Evolutionary conservation across 2,888 invertebrate genomes (phyloP), one percentile per base, ranked within the genome.

Genomic region (Abrostola triplasia): DNA sequence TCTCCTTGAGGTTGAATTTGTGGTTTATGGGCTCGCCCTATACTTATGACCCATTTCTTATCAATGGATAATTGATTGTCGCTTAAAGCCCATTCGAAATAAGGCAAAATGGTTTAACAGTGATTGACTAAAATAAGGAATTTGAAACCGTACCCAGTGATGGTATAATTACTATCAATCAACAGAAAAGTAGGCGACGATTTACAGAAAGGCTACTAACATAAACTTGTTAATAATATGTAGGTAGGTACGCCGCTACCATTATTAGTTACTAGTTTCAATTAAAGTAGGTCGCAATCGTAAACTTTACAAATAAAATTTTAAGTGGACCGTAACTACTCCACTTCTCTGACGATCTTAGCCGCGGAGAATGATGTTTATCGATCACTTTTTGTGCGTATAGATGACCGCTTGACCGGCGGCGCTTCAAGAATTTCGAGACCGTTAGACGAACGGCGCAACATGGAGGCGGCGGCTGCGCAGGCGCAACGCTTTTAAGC

Each of bases 381-480:
- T 86, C 80, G 79, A 84, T 84, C 70, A 82, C 70, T 88, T 87
- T 86, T 87, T 84, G 73, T 83, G 60, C 65, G 63, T 53, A 56
- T 59, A 59, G 64, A 59, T 57, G 64, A 58, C 66, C 60, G 64
- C 69, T 63, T 79, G 76, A 70, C 73, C 76, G 75, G 72, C 70
- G 70, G 47, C 58, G 79, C 64, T 70, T 71, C 64, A 67, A 77
- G 84, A 77, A 83, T 77, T 76, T 73, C 59, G 58, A 73, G 68
- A 91, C 93, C 93, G 93, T 93, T 93, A 93, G 84, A 69, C 67
- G 87, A 84, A 83, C 86, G 86, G 85, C 71, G 76, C 66, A 48
- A 44, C 48, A 59, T 13, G 42, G 62, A 55, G 12, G 9, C 64
- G 50, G 50, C 52, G 44, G 42, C 50, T 41, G 9, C 56, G 13